Evolutionary conservation across 2,888 invertebrate species (phyloP).

Genomic region (Dioctria rufipes): DNA sequence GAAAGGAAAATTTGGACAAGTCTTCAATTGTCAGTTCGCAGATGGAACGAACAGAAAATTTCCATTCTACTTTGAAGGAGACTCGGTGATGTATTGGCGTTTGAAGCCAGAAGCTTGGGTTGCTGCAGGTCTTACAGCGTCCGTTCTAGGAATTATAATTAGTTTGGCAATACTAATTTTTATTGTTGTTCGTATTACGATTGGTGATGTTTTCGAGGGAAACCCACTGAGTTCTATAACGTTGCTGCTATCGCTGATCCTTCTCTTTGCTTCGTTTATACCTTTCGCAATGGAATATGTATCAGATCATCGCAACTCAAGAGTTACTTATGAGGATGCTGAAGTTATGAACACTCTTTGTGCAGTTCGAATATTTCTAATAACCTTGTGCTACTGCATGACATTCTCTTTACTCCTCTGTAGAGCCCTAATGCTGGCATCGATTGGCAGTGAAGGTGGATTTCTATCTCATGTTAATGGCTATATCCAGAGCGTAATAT

Average conservation of each 20-base stretch:
- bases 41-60: constrained; percentile 67
- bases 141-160: constrained; percentile 78
- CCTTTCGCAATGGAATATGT: constrained; percentile 73
- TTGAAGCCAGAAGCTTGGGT: constrained; percentile 74
- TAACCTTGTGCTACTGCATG: constrained; percentile 76
- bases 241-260: constrained; percentile 71
- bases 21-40: constrained; percentile 69
- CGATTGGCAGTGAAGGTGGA: constrained; percentile 78
- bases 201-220: constrained; percentile 78
- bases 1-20: constrained; percentile 69
- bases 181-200: constrained; percentile 77
- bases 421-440: constrained; percentile 77
- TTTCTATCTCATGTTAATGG: constrained; percentile 81
- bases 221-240: constrained; percentile 75
- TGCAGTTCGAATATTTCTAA: constrained; percentile 74
- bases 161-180: constrained; percentile 78
- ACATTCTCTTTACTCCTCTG: constrained; percentile 78
- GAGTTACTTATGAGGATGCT: constrained; percentile 69
- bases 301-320: constrained; percentile 69
- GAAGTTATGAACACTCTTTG: constrained; percentile 72
- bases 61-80: constrained; percentile 69
- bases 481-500: constrained; percentile 77
- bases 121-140: constrained; percentile 77
- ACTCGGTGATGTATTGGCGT: constrained; percentile 71
- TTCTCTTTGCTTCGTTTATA: constrained; percentile 73